These are phyloP conservation scores for Parascotia fuliginaria DNA, from an alignment of 2,888 invertebrate genomes.

Conservation along the genomic window DNA sequence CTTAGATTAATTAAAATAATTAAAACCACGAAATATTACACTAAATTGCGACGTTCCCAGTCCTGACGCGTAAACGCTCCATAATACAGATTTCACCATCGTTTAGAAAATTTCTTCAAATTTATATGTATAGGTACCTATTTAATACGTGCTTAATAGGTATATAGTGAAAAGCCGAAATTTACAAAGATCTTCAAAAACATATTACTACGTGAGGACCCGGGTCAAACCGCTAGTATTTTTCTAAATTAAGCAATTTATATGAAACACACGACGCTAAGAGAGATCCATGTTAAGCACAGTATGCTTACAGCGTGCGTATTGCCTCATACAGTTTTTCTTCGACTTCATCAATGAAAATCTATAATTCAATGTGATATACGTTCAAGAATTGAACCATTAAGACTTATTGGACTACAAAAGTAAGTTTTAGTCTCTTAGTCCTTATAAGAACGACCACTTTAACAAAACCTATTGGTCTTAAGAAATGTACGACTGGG, in stretches of 20 bases:
- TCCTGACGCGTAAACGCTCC: no score
- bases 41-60: no score
- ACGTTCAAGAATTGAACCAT: conserved; percentile 1
- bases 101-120: no score
- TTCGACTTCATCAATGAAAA: not conserved
- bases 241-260: not conserved
- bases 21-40: no score
- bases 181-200: no score
- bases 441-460: not conserved
- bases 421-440: not conserved
- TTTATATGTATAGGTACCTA: no score
- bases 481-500: not conserved
- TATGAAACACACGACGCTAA: not conserved
- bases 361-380: not conserved
- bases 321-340: not conserved
- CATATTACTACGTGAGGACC: no score
- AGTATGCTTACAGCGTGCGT: not conserved
- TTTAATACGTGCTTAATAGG: no score
- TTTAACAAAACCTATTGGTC: not conserved
- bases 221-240: not conserved
- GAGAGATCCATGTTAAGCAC: not conserved
- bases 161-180: no score
- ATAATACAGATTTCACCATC: no score
- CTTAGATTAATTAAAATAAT: no score
- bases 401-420: conserved; percentile 3